These are phyloP conservation scores for Hyles lineata DNA, from an alignment of 2,888 invertebrate species.

Conservation along the genomic window DNA sequence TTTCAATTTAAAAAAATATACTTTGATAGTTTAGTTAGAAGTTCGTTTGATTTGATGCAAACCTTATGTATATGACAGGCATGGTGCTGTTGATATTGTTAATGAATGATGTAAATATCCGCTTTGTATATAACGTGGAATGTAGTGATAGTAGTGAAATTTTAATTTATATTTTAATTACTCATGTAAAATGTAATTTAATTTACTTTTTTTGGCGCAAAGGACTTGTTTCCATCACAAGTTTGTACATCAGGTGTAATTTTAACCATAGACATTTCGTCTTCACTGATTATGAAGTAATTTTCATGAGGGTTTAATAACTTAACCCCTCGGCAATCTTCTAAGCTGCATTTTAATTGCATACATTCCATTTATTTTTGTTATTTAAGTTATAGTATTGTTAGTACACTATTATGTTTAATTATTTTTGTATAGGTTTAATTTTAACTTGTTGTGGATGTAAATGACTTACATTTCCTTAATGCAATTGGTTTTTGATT, in stretches of 20 bases:
- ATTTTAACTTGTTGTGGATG: not conserved
- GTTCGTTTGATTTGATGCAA: slow-evolving; percentile 19
- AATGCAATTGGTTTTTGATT: not conserved
- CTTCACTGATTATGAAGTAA: too few species aligned
- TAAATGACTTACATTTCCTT: not conserved
- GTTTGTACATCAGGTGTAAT: too few species aligned
- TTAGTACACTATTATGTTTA: not conserved
- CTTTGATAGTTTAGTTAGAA: not conserved
- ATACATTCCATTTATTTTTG: not conserved
- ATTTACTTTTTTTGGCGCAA: not conserved
- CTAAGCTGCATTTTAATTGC: not conserved
- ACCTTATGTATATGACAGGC: not conserved
- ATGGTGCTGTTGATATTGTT: slow-evolving; percentile 6
- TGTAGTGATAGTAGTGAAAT: not conserved
- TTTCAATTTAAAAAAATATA: not conserved
- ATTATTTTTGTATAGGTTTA: not conserved
- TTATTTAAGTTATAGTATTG: not conserved
- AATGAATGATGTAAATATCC: slow-evolving; percentile 1
- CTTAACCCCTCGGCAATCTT: not conserved
- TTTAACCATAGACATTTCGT: too few species aligned
- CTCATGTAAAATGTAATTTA: not conserved
- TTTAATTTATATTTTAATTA: not conserved
- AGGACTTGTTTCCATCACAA: too few species aligned
- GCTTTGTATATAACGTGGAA: slow-evolving; percentile 12
- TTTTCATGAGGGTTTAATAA: not conserved